A percentile compares a stretch with the other conserved stretches of the same genome.
Conservation (phyloP, 2,888 invertebrate species). For the Meloe dianella region DNA sequence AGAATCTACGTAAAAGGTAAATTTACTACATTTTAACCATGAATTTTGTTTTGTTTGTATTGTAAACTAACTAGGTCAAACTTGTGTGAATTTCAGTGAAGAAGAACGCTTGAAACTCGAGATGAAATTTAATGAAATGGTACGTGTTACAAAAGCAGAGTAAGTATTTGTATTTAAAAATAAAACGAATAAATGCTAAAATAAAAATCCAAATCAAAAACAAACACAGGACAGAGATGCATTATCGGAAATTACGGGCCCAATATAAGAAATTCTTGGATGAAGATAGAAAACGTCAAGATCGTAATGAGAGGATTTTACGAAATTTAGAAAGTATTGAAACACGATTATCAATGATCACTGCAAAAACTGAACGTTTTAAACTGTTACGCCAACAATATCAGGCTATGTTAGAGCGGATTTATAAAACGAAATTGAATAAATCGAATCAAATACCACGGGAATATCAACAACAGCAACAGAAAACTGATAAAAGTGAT, state of each 20-base stretch:
- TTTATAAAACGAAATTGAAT: constrained; percentile 22
- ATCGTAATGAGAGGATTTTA: constrained; percentile 66
- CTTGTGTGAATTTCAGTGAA: constrained; percentile 57
- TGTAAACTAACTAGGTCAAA: constrained; percentile 31
- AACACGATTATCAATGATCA: constrained; percentile 63
- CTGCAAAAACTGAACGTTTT: constrained; percentile 67
- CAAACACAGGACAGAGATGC: constrained; percentile 50
- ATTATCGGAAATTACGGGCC: constrained; percentile 55
- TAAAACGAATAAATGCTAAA: not conserved
- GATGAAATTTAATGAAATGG: constrained; percentile 63
- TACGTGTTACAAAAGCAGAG: constrained; percentile 62
- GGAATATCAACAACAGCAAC: constrained; percentile 6
- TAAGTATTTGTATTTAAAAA: constrained; percentile 50
- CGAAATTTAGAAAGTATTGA: constrained; percentile 66
- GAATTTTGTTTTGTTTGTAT: constrained; percentile 44
- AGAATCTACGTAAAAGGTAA: constrained; percentile 57
- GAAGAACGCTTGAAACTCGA: constrained; percentile 63
- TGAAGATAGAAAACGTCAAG: constrained; percentile 65
- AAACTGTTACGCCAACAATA: constrained; percentile 60
- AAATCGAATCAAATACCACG: constrained; percentile 12
- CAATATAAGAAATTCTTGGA: constrained; percentile 64
- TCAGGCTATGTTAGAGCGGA: constrained; percentile 44
- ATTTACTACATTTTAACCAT: constrained; percentile 10
- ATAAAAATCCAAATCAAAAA: constrained; percentile 27
- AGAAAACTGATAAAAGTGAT: constrained; percentile 36